Evolutionary conservation across 2,888 invertebrate genomes (phyloP).

Genomic region (Cheilosia impressa): DNA sequence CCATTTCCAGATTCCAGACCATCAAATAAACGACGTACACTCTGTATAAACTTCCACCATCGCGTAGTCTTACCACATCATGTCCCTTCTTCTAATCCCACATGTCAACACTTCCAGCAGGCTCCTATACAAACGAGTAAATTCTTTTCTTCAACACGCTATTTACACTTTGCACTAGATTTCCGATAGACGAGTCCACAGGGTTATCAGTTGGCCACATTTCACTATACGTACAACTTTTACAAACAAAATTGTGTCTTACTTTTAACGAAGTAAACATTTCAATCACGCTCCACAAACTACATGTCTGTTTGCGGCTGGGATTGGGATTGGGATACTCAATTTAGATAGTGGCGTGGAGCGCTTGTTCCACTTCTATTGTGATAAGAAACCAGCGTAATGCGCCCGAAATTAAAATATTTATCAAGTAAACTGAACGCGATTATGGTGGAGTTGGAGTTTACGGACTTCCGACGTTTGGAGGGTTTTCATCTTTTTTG

Average conservation of each 20-base stretch:
- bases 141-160: background rate
- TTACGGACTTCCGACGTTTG: conserved; percentile 39
- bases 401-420: conserved; percentile 8
- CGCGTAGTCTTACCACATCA: conserved; percentile 19
- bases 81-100: conserved; percentile 9
- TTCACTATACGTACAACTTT: conserved; percentile 25
- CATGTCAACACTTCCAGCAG: conserved; percentile 15
- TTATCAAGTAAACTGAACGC: conserved; percentile 3
- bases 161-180: conserved; percentile 39
- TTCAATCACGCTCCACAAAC: conserved; percentile 18
- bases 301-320: conserved; percentile 8
- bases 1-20: background rate
- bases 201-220: conserved; percentile 44
- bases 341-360: conserved; percentile 15
- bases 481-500: background rate
- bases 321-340: background rate
- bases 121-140: background rate
- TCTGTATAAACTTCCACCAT: background rate
- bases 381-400: conserved; percentile 15
- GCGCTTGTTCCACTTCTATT: conserved; percentile 27
- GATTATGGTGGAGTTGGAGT: conserved; percentile 44
- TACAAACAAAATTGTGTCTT: conserved; percentile 24
- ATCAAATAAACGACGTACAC: background rate
- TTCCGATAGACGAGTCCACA: conserved; percentile 13
- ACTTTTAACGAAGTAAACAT: conserved; percentile 30